A percentile compares a stretch with the other conserved stretches of the same genome.
Conservation (phyloP, 2,113 vertebrate species). For the Hiodon tergisus region DNA sequence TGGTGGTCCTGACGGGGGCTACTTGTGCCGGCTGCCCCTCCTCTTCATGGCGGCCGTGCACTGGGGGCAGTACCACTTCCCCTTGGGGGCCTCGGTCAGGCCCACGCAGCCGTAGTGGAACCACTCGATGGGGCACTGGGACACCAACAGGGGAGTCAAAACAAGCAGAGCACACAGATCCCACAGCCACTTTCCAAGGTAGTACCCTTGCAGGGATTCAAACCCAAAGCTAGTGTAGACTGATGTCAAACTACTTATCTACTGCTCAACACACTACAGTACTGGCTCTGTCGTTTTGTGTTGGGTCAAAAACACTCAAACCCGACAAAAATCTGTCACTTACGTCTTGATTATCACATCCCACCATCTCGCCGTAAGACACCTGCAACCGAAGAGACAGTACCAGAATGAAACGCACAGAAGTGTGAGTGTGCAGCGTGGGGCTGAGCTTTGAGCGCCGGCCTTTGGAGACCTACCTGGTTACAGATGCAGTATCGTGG, state of each 20-base stretch:
- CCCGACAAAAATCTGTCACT: conserved; percentile 55
- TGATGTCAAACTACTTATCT: too few relatives aligned
- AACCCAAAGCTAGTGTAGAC: too few relatives aligned
- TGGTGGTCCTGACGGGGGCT: conserved; percentile 27
- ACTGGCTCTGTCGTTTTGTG: too few relatives aligned
- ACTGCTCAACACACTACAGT: too few relatives aligned
- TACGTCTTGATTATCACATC: conserved; percentile 97
- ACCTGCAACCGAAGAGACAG: conserved; percentile 65
- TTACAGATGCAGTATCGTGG: conserved; percentile 98
- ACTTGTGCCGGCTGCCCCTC: conserved; percentile 96
- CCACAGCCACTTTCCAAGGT: too few relatives aligned
- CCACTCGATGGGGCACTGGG: conserved; percentile 96
- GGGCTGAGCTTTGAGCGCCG: neutral
- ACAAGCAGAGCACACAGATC: neutral
- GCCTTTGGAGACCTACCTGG: conserved; percentile 66
- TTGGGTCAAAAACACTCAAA: neutral
- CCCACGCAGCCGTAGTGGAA: conserved; percentile 98
- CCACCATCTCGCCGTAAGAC: conserved; percentile 98
- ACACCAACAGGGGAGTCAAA: conserved; percentile 16
- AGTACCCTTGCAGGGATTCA: too few relatives aligned
- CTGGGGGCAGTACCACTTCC: conserved; percentile 97
- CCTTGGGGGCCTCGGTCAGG: conserved; percentile 91
- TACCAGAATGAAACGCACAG: conserved; percentile 7
- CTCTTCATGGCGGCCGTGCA: conserved; percentile 98
- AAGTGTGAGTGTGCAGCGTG: neutral